Evolutionary conservation across 2,888 invertebrate species (phyloP).

Genomic region (Protula sp.): DNA sequence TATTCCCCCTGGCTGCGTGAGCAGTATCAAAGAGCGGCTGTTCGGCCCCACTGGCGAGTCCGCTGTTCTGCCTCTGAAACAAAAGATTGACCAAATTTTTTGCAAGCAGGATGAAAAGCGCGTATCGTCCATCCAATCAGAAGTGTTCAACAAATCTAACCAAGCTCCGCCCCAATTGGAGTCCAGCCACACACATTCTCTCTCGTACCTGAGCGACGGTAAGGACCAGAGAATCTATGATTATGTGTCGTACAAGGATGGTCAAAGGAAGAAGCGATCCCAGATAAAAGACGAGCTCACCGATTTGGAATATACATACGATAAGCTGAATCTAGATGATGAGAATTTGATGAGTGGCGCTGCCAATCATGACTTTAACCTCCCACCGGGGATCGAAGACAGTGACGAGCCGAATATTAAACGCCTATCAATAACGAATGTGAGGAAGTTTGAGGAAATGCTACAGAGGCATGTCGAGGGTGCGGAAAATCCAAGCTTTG

Average conservation of each 20-base stretch:
- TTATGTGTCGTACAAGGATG: conserved; percentile 26
- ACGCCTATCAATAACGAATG: conserved; percentile 20
- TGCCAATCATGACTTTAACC: not conserved
- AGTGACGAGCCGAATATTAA: conserved; percentile 8
- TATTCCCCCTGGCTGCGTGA: not conserved
- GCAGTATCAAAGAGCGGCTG: not conserved
- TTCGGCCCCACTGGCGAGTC: too few relatives aligned
- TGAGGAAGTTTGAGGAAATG: conserved; percentile 18
- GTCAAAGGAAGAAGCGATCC: conserved; percentile 29
- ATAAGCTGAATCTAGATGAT: conserved; percentile 34
- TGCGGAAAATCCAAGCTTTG: conserved; percentile 14
- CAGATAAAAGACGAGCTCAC: conserved; percentile 41
- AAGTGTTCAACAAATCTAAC: conserved; percentile 7
- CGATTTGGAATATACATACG: conserved; percentile 45
- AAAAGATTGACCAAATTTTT: not conserved
- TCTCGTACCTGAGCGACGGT: not conserved
- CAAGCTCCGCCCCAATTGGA: not conserved
- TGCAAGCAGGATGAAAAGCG: conserved; percentile 3
- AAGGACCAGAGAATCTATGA: conserved; percentile 14
- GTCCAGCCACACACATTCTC: not conserved
- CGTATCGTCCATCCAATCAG: conserved; percentile 5
- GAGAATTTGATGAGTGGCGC: conserved; percentile 8
- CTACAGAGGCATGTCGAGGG: conserved; percentile 1
- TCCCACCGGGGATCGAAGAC: too few relatives aligned
- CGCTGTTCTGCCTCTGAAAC: too few relatives aligned